phyloP scores from a whole-genome alignment of 2,888 invertebrate species.

The Zaprionus obscuricornis region DNA sequence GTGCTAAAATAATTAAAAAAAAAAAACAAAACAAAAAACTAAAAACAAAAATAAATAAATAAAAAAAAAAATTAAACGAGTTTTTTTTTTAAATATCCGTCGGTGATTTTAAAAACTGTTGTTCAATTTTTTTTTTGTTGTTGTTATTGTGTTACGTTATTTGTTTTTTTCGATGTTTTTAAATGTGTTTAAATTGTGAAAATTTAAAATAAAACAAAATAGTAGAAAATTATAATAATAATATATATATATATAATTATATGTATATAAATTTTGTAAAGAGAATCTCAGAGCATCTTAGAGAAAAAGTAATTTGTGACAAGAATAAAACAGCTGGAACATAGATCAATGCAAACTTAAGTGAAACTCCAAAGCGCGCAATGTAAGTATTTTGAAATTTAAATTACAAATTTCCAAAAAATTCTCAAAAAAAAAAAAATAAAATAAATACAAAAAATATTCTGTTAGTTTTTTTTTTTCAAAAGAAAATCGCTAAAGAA shows the following conservation, averaged over 20 bases:
- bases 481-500: too few relatives aligned
- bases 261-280: too few relatives aligned
- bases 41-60: conserved; percentile 1
- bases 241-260: not conserved
- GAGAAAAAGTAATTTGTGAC: not conserved
- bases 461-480: too few relatives aligned
- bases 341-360: conserved; percentile 24
- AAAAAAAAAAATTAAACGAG: conserved; percentile 6
- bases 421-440: too few relatives aligned
- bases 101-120: too few relatives aligned
- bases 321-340: conserved; percentile 13
- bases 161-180: conserved; percentile 21
- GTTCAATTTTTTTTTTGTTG: conserved; percentile 34
- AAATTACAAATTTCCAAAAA: not conserved
- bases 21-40: not conserved
- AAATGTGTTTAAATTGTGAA: conserved; percentile 24
- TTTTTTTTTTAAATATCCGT: conserved; percentile 34
- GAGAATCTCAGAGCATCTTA: too few relatives aligned
- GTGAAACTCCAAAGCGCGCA: conserved; percentile 24
- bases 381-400: conserved; percentile 32
- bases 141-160: conserved; percentile 26
- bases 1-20: conserved; percentile 3
- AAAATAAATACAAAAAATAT: not conserved
- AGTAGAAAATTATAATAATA: conserved; percentile 6
- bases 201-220: not conserved